A percentile compares a stretch with the other conserved stretches of the same genome.
These are phyloP conservation scores for Calliphora vomitoria DNA, from an alignment of 2,888 invertebrate species.

Conservation along the genomic window DNA sequence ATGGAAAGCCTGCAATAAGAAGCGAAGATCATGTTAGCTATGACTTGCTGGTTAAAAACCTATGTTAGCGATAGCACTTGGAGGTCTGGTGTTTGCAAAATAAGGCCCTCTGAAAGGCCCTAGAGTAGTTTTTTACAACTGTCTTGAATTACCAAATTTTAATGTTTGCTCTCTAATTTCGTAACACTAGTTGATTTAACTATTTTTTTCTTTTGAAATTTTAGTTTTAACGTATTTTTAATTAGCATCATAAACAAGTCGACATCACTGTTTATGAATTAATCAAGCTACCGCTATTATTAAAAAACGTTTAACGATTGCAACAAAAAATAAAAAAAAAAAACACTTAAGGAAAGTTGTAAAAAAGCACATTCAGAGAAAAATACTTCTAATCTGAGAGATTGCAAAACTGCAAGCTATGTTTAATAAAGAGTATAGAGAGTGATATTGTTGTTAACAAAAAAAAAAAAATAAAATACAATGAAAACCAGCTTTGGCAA, in stretches of 20 bases:
- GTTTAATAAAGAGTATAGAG: constrained; percentile 3
- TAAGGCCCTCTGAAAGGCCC: no score
- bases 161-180: neutral
- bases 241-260: constrained; percentile 1
- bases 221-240: neutral
- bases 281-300: constrained; percentile 1
- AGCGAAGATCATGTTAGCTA: no score
- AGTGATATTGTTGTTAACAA: neutral
- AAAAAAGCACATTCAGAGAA: neutral
- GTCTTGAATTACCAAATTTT: neutral
- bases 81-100: no score
- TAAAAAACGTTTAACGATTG: constrained; percentile 5
- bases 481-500: constrained; percentile 43
- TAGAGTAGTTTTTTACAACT: neutral
- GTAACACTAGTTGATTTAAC: neutral
- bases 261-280: constrained; percentile 16
- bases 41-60: no score
- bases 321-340: neutral
- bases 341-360: constrained; percentile 32
- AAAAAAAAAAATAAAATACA: constrained; percentile 4
- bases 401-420: neutral
- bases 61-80: no score
- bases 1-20: no score
- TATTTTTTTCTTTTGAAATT: neutral
- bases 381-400: neutral